Evolutionary conservation across 1,140 invertebrate species (phyloP), one percentile per base, ranked within the genome.

Genomic region (Pseudoatta argentina): DNA sequence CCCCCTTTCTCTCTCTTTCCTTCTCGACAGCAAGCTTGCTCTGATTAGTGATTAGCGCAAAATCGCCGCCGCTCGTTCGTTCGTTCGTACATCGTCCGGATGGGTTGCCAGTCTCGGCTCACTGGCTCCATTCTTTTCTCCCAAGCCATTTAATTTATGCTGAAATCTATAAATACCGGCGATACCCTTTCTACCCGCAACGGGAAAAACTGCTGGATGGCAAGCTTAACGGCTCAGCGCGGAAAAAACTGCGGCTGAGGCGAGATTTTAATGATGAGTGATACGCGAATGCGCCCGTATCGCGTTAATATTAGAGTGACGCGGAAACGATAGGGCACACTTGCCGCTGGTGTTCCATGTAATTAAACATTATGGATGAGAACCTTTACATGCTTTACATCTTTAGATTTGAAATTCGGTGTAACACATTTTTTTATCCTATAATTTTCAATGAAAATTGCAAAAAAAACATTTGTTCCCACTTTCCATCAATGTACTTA

Each of bases 11-110:
- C 24, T 61, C 48, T 76, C 73, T 73, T 34, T 90, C 48, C 66
- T 66, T 86, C 88, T 64, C 89, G 89, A 83, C 73, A 63, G 79
- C 77, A 51, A 82, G 83, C 87, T 57, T 66, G 89, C 89, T 88
- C 89, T 91, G 89, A 91, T 91, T 91, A 91, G 89, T 91, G 89
- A 91, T 91, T 91, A 91, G 89, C 89, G 89, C 89, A 90, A 91
- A 91, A 91, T 91, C 89, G 89, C 89, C 67, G 75, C 59, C 83
- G 83, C 63, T 81, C 87, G 89, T 79, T 87, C 88, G 88, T 81
- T 81, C 76, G 76, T 90, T 89, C 88, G 89, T 90, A 89, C 88
- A 75, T 89, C 89, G 89, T 71, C 87, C 89, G 89, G 89, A 91
- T 90, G 89, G 79, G 86, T 90, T 87, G 87, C 87, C 89, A 87